These are phyloP conservation scores for Pachymerium ferrugineum DNA, from an alignment of 2,888 invertebrate genomes.

Conservation along the genomic window DNA sequence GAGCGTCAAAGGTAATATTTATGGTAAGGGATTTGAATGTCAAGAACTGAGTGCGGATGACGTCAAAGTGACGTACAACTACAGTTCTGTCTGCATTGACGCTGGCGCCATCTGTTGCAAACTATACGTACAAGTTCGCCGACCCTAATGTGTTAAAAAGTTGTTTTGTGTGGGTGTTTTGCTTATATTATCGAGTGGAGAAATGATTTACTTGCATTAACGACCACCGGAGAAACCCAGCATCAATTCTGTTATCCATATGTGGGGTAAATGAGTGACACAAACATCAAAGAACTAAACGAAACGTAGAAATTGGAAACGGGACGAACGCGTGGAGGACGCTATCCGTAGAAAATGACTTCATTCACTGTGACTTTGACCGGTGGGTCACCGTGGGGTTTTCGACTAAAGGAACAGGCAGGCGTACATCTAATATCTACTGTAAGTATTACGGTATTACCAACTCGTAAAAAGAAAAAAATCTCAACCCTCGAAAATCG, in stretches of 20 bases:
- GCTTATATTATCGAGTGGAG: not conserved
- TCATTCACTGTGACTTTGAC: slow-evolving; percentile 58
- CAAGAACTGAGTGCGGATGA: no score
- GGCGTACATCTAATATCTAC: slow-evolving; percentile 63
- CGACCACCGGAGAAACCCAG: not conserved
- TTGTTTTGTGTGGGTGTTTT: not conserved
- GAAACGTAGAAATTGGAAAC: no score
- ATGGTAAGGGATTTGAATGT: no score
- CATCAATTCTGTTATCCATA: no score
- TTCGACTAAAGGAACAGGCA: slow-evolving; percentile 77
- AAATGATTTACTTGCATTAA: not conserved
- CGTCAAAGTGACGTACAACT: not conserved
- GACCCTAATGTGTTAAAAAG: not conserved
- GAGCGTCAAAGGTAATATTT: no score
- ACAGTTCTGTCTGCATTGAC: not conserved
- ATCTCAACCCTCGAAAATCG: no score
- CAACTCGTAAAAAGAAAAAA: no score
- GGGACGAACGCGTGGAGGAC: no score
- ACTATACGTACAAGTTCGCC: not conserved
- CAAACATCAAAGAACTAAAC: no score
- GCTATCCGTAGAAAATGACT: not conserved
- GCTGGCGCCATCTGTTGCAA: not conserved
- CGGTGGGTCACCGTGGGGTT: slow-evolving; percentile 83
- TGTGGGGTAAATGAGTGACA: no score
- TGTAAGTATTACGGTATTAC: slow-evolving; percentile 27